Evolutionary conservation across 2,113 vertebrate species (phyloP), one percentile per base, ranked within the genome.

Genomic region (Cyanoderma ruficeps): DNA sequence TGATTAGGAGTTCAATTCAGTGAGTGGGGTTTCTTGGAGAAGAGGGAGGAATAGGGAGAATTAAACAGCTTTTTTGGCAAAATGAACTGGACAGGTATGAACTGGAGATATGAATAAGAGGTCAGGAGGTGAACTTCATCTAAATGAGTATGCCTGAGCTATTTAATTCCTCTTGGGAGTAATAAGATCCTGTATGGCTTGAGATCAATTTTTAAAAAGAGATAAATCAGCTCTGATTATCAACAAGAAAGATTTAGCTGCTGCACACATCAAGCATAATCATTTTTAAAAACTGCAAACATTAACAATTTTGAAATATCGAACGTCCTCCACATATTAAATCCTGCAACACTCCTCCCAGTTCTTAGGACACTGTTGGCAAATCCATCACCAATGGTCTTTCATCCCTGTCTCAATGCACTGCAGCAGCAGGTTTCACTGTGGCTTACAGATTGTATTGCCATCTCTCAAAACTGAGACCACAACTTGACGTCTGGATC

Each of bases 191-290:
- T 74, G 42, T 72, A 78, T 67, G 47, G 57, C 69, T 47, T 59
- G 53, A 96, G 61, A 94, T 91, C 78, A 92, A 86, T 91, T 89
- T 95, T 96, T 95, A 28, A 87, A 89, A 84, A 90, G 49, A 86
- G 46, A 88, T 88, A 92, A 93, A 93, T 96, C 75, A 94, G 37
- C 56, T 70, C 74, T 84, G 88, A 87, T 81, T 74, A 95, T 84
- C 83, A 93, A 75, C 18, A 59, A 83, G 57, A 89, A 90, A 86
- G 92, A 93, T 90, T 94, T 82, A 95, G 25, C 53, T 92, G 84
- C 57, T 85, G 23, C 60, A 72, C 42, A 72, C 44, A 93, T 90
- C 76, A 91, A 84, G 69, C 37, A 72, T 30, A 87, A 80, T 68
- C 0, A 76, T 86, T 96, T 93, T 88, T 83, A 17, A 93, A 94